A percentile compares a stretch with the other conserved stretches of the same genome.
phyloP scores from a whole-genome alignment of 2,113 vertebrate species.

The Cottus gobio region DNA sequence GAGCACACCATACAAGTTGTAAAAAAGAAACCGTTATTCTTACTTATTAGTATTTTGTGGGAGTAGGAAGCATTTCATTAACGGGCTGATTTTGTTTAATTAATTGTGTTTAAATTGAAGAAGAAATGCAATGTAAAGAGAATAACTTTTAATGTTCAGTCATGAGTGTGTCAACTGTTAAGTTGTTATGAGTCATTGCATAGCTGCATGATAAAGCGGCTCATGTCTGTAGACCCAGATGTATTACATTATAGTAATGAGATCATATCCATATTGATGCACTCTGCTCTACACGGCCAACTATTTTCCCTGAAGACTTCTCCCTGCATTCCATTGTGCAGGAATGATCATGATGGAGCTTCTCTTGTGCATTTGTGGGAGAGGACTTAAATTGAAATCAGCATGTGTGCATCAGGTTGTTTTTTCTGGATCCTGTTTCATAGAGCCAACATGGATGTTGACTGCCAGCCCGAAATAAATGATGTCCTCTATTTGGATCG shows the following conservation, averaged over 20 bases:
- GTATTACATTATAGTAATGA: conserved; percentile 4
- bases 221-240: conserved; percentile 5
- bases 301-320: conserved; percentile 16
- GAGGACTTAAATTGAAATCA: conserved; percentile 42
- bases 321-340: background rate
- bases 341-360: conserved; percentile 33
- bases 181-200: conserved; percentile 15
- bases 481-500: conserved; percentile 63
- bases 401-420: conserved; percentile 34
- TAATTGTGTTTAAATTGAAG: background rate
- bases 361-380: conserved; percentile 34
- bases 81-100: background rate
- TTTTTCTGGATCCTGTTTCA: conserved; percentile 47
- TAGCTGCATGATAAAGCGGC: conserved; percentile 20
- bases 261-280: conserved; percentile 38
- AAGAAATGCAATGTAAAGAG: background rate
- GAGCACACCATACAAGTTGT: background rate
- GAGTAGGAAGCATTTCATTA: background rate
- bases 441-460: conserved; percentile 28
- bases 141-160: background rate
- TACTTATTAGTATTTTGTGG: background rate
- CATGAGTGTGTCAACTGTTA: background rate
- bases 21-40: background rate
- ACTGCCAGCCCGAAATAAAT: conserved; percentile 57
- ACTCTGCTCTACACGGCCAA: conserved; percentile 10